Percentiles rank a stretch among this genome's conserved stretches.
These are phyloP conservation scores for Mus spretus DNA, from an alignment of 2,797 vertebrate genomes.

Conservation along the genomic window DNA sequence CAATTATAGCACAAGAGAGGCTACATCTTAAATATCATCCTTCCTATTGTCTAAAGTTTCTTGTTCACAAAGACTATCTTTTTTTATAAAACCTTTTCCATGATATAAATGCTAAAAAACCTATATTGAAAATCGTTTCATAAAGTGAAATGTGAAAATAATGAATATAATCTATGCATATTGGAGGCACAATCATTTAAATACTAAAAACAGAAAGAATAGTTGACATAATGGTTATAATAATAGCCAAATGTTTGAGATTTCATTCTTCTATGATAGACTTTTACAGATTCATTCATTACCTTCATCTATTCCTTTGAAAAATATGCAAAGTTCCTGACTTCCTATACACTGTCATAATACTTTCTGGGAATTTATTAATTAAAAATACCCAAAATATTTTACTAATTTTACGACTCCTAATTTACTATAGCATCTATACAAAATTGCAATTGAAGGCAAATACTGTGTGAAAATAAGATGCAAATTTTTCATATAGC, in stretches of 20 bases:
- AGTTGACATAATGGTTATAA: background rate
- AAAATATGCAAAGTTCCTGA: conserved; percentile 15
- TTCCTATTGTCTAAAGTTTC: conserved; percentile 60
- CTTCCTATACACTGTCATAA: background rate
- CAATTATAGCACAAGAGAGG: conserved; percentile 74
- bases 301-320: background rate
- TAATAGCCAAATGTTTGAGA: background rate
- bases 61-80: conserved; percentile 65
- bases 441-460: background rate
- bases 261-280: background rate
- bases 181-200: conserved; percentile 7
- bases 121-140: background rate
- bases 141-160: conserved; percentile 6
- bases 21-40: conserved; percentile 70
- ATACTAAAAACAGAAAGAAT: background rate
- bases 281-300: background rate
- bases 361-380: background rate
- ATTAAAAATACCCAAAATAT: background rate
- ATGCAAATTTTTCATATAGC: background rate
- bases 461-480: background rate
- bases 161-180: background rate
- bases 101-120: background rate
- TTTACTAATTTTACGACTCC: background rate
- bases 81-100: conserved; percentile 65
- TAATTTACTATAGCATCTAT: background rate